A percentile compares a stretch with the other conserved stretches of the same genome.
These are phyloP conservation scores for Dasypolia templi DNA, from an alignment of 2,888 invertebrate species.

Conservation along the genomic window DNA sequence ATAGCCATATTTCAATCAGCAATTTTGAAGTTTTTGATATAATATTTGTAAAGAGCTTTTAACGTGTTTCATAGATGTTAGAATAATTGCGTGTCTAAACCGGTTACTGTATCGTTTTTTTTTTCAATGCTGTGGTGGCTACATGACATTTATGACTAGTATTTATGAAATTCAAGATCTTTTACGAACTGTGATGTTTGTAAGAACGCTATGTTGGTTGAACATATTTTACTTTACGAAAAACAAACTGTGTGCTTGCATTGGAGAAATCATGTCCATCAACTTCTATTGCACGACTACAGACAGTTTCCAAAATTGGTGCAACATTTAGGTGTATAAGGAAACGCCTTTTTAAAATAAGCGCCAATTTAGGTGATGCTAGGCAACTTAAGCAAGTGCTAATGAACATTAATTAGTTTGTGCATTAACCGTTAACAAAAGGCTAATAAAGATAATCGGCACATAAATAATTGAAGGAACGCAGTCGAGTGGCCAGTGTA, in stretches of 20 bases:
- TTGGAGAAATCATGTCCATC: conserved; percentile 9
- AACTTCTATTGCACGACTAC: conserved; percentile 19
- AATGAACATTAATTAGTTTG: conserved; percentile 24
- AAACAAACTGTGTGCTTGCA: no score
- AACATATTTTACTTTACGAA: no score
- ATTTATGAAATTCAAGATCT: conserved; percentile 19
- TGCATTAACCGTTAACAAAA: conserved; percentile 30
- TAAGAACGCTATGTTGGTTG: not conserved
- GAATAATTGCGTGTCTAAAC: conserved; percentile 3
- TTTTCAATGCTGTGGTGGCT: conserved; percentile 8
- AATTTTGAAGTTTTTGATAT: not conserved
- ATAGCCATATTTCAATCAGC: no score
- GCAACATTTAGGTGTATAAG: conserved; percentile 7
- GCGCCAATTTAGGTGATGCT: conserved; percentile 10
- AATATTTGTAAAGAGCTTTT: conserved; percentile 3
- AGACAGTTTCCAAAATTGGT: conserved; percentile 31
- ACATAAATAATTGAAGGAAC: conserved; percentile 31
- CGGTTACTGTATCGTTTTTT: conserved; percentile 6
- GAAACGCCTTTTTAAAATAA: conserved; percentile 11
- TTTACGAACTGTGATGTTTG: not conserved
- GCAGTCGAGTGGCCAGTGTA: conserved; percentile 70
- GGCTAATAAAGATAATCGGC: conserved; percentile 11
- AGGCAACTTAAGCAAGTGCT: conserved; percentile 3
- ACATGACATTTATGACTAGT: conserved; percentile 14
- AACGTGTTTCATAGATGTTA: not conserved